A percentile compares a stretch with the other conserved stretches of the same genome.
These are phyloP conservation scores for Aegotheles bennettii DNA, from an alignment of 2,113 vertebrate genomes.

Conservation along the genomic window DNA sequence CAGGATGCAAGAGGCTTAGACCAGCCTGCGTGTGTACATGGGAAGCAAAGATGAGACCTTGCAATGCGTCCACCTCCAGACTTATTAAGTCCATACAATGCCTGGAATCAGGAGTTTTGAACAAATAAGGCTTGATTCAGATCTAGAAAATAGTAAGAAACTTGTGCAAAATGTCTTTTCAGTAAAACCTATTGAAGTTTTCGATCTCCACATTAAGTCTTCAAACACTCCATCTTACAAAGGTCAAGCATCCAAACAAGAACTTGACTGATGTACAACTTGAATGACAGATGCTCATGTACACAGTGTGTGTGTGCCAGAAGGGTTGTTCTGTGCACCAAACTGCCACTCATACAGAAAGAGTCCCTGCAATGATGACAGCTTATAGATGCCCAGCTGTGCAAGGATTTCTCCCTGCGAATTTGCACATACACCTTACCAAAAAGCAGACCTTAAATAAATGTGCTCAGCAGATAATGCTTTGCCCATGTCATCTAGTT, in stretches of 20 bases:
- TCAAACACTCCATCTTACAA: neutral
- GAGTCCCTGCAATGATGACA: neutral
- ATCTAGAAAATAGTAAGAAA: neutral
- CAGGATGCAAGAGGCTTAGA: neutral
- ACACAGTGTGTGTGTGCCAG: fast-evolving
- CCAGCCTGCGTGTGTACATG: fast-evolving
- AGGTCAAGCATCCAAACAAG: neutral
- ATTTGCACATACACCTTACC: neutral
- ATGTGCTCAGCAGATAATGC: neutral
- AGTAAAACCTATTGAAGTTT: neutral
- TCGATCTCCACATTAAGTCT: neutral
- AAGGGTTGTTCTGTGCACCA: neutral
- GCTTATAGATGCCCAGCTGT: neutral
- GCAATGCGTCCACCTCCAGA: neutral
- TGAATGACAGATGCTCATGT: neutral
- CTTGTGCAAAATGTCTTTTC: neutral
- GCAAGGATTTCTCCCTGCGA: neutral
- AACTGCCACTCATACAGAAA: neutral
- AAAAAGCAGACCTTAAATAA: neutral
- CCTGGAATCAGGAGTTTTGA: neutral
- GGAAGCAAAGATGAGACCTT: neutral
- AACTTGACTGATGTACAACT: neutral
- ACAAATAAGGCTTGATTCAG: neutral
- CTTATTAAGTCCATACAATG: neutral
- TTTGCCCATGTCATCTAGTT: neutral